Base-by-base conservation (phyloP, 64 coral and sea anemone species). In the Orbicella faveolata region DNA sequence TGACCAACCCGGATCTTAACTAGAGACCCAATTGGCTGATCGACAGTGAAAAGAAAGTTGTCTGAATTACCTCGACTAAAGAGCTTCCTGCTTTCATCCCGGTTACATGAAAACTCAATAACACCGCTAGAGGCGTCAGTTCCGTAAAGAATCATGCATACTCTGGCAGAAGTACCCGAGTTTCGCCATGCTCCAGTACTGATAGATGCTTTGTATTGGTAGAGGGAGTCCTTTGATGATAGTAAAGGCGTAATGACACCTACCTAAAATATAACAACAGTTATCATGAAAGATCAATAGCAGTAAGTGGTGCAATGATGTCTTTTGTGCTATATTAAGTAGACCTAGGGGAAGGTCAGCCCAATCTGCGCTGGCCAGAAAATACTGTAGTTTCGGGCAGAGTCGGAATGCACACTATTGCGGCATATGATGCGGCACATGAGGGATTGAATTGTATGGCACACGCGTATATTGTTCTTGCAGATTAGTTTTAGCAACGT, bases 101-200 rank as follows among this genome's bases (percentile, higher is more conserved):
- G 77, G 62, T 92, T 55, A 6, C 37, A 69, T 20, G 83, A 83
- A 68, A 95, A 86, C 34, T 83, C 59, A 61, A 95, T 92, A 34
- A 73, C 34, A 55, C 78, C 48, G 37, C 94, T 95, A 64, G 74
- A 73, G 6, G 79, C 61, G n/a, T 95, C 90, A 76, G 48, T 95
- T 79, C 94, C 94, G 61, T 92, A 62, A 51, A 95, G 83, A 55
- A 87, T 90, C 84, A 95, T 95, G 62, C 84, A 88, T 41, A 95
- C 94, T 9, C 57, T 70, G 64, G 90, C 90, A 20, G 94, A 89
- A 19, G 94, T 95, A 2, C 94, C 94, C 59, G 53, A 92, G 8
- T 83, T 76, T 41, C 79, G 81, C 94, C 94, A 95, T 8, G 80
- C 78, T 36, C 94, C 94, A 5, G 94, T 95, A 8, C 73, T 92